Evolutionary conservation across 2,888 invertebrate species (phyloP).

Genomic region (Oligia fasciuncula): DNA sequence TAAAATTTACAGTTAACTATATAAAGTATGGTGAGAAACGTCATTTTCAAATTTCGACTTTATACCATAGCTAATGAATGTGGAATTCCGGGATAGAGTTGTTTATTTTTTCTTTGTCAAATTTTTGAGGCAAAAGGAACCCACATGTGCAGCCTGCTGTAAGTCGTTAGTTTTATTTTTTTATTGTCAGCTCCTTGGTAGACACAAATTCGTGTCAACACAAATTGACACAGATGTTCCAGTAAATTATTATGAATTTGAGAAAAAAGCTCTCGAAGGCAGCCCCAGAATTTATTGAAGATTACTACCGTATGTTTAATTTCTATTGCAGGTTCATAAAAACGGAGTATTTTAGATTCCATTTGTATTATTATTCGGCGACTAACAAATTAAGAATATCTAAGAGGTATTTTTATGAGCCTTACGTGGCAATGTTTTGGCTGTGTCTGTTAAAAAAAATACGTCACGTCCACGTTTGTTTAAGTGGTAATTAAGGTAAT

Average conservation of each 20-base stretch:
- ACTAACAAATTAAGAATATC: slow-evolving; percentile 17
- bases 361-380: slow-evolving; percentile 19
- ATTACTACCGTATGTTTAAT: slow-evolving; percentile 62
- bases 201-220: slow-evolving; percentile 84
- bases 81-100: slow-evolving; percentile 55
- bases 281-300: slow-evolving; percentile 51
- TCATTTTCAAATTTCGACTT: slow-evolving; percentile 64
- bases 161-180: slow-evolving; percentile 83
- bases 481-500: slow-evolving; percentile 36
- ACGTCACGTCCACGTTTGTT: not conserved
- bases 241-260: slow-evolving; percentile 74
- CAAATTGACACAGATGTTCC: slow-evolving; percentile 84
- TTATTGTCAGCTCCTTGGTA: slow-evolving; percentile 75
- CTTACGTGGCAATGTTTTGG: slow-evolving; percentile 26
- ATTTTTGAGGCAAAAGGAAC: slow-evolving; percentile 78
- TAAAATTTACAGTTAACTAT: slow-evolving; percentile 75
- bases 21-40: slow-evolving; percentile 45
- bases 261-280: slow-evolving; percentile 51
- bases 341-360: slow-evolving; percentile 30
- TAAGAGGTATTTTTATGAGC: slow-evolving; percentile 39
- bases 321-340: slow-evolving; percentile 50
- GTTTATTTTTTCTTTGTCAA: slow-evolving; percentile 66
- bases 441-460: slow-evolving; percentile 21
- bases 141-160: slow-evolving; percentile 83
- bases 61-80: slow-evolving; percentile 48